These are phyloP conservation scores for Gonioctena quinquepunctata DNA, from an alignment of 1,140 invertebrate species.

Conservation along the genomic window DNA sequence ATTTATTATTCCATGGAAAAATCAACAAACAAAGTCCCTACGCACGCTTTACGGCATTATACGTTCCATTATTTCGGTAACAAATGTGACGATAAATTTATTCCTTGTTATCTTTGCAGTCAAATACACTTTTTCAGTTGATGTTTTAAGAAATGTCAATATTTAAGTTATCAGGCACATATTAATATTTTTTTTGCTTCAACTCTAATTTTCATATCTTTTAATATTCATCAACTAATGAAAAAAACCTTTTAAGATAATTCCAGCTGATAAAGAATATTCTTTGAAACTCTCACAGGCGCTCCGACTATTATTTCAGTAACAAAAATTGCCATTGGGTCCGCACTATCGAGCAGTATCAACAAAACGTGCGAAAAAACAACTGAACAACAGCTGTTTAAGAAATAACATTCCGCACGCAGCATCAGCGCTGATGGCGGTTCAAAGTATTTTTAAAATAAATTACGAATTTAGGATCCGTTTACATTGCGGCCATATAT, in stretches of 20 bases:
- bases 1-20: conserved; percentile 11
- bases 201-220: too few species aligned
- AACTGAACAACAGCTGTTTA: conserved; percentile 23
- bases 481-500: background rate
- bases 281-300: too few species aligned
- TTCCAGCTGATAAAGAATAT: too few species aligned
- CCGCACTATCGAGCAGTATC: conserved; percentile 27
- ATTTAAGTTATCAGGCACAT: too few species aligned
- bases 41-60: background rate
- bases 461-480: background rate
- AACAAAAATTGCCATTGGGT: conserved; percentile 3
- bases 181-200: too few species aligned
- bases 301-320: conserved; percentile 1
- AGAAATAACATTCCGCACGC: conserved; percentile 7
- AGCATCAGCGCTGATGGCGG: background rate
- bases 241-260: too few species aligned
- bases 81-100: too few species aligned
- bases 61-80: background rate
- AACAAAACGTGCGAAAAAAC: conserved; percentile 42
- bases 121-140: too few species aligned
- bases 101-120: background rate
- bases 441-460: background rate
- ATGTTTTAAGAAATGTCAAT: too few species aligned
- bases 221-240: too few species aligned
- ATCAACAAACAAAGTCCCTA: background rate